These are phyloP conservation scores for Radopholus similis DNA, from an alignment of 1,140 invertebrate species.

Conservation along the genomic window DNA sequence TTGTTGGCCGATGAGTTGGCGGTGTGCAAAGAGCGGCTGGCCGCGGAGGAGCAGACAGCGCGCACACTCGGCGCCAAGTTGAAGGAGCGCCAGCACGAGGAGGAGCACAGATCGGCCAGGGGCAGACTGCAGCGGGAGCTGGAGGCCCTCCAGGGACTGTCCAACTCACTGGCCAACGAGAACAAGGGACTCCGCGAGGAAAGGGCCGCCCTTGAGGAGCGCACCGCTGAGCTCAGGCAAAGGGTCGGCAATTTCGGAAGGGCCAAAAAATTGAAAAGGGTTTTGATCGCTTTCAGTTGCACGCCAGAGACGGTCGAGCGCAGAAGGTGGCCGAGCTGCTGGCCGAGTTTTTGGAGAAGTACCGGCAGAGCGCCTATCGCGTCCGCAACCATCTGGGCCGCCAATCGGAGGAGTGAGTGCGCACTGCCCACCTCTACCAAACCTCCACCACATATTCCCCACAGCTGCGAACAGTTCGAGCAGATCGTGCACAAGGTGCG, in stretches of 20 bases:
- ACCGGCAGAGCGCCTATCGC: constrained; percentile 7
- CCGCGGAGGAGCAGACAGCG: constrained; percentile 20
- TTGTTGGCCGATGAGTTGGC: constrained; percentile 26
- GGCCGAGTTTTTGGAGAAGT: constrained; percentile 21
- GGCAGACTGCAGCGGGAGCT: constrained; percentile 22
- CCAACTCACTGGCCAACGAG: constrained; percentile 36
- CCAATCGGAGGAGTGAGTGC: constrained; percentile 26
- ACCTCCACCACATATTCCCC: background rate
- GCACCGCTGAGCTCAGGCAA: constrained; percentile 24
- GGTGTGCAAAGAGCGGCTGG: constrained; percentile 21
- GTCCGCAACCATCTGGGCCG: constrained; percentile 14
- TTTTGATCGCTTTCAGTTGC: constrained; percentile 4
- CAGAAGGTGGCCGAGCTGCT: constrained; percentile 4
- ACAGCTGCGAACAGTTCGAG: constrained; percentile 20
- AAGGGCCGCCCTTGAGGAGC: constrained; percentile 26
- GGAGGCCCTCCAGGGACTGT: constrained; percentile 36
- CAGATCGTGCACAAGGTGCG: constrained; percentile 17
- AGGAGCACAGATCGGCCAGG: constrained; percentile 5
- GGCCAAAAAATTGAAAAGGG: constrained; percentile 1
- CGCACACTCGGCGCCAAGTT: constrained; percentile 11
- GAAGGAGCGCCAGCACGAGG: constrained; percentile 19
- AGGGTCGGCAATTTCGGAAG: constrained; percentile 11
- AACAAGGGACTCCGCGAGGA: constrained; percentile 38
- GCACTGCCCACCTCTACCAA: background rate
- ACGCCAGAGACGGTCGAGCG: constrained; percentile 2